Evolutionary conservation across 2,113 vertebrate species (phyloP), one percentile per base, ranked within the genome.

Genomic region (Oncorhynchus nerka): DNA sequence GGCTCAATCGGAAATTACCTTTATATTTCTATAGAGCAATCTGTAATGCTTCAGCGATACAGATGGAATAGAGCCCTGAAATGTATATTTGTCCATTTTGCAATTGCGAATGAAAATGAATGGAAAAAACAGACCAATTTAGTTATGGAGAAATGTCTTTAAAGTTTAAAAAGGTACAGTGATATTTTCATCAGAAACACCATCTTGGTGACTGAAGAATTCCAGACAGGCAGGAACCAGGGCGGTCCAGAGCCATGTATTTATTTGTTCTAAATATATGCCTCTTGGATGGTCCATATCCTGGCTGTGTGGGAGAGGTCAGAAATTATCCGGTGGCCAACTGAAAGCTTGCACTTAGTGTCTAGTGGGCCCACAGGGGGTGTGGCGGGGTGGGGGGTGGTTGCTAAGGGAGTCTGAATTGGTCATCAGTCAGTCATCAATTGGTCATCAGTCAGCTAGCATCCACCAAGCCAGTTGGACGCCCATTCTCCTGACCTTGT

Each of bases 281-380:
- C 39, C 39, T 45, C 2, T 45, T 3, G 9, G 39, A 45, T 11
- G 9, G 39, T 45, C 59, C 67, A 20, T 68, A 11, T 39, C 32
- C 67, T 68, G 51, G 3, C 51, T 16, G 51, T 15, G 67, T 39
- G 67, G 16, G 16, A 34, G 32, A 68, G 67, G 67, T 68, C 67
- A 68, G 32, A 1, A 30, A 34, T 16, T 4, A 3, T 68, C 66
- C 30, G 2, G 32, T 32, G 2, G 20, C 16, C 15, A 32, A 30
- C 32, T 45, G 67, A 39, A 39, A 68, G 67, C 30, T 30, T 34
- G 67, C 67, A 68, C 67, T 68, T 45, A 68, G 67, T 68, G 67
- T 32, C 30, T 39, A 68, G 28, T n/a, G 19, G 32, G 67, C 67
- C 67, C 67, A 68, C 3, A 7, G 30, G 67, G 67, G 1, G 32